These are phyloP conservation scores for Crax fasciolata DNA, from an alignment of 2,797 vertebrate species.

Conservation along the genomic window DNA sequence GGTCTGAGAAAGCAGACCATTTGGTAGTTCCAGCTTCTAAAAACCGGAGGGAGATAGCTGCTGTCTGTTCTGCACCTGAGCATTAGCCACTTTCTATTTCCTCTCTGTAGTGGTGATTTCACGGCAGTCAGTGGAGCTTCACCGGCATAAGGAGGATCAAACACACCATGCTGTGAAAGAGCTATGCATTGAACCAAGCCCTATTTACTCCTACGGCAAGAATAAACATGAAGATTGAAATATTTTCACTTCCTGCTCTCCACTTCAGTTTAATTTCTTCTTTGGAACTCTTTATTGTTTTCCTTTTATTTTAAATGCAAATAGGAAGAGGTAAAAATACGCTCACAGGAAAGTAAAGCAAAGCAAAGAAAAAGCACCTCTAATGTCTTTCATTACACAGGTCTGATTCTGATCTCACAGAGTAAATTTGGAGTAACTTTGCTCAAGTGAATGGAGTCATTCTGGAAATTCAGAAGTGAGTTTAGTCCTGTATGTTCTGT, in stretches of 20 bases:
- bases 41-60: background rate
- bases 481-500: slow-evolving; percentile 33
- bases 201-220: slow-evolving; percentile 10
- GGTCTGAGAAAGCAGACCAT: background rate
- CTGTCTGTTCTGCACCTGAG: background rate
- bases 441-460: slow-evolving; percentile 30
- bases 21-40: background rate
- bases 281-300: slow-evolving; percentile 28
- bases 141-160: background rate
- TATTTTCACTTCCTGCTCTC: slow-evolving; percentile 49
- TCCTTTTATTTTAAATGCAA: background rate
- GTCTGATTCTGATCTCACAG: slow-evolving; percentile 16
- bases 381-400: background rate
- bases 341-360: background rate
- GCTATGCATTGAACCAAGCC: slow-evolving; percentile 1
- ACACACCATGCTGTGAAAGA: slow-evolving; percentile 24
- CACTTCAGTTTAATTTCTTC: background rate
- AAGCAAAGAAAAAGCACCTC: background rate
- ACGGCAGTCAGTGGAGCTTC: background rate
- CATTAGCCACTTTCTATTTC: background rate
- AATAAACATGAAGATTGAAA: slow-evolving; percentile 42
- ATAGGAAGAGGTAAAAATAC: slow-evolving; percentile 23
- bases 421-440: slow-evolving; percentile 18
- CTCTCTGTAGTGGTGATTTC: background rate
- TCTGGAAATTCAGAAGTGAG: slow-evolving; percentile 28